Base-by-base conservation (phyloP, 35 echinoderm and acorn worm genomes). In the Strongylocentrotus purpuratus region DNA sequence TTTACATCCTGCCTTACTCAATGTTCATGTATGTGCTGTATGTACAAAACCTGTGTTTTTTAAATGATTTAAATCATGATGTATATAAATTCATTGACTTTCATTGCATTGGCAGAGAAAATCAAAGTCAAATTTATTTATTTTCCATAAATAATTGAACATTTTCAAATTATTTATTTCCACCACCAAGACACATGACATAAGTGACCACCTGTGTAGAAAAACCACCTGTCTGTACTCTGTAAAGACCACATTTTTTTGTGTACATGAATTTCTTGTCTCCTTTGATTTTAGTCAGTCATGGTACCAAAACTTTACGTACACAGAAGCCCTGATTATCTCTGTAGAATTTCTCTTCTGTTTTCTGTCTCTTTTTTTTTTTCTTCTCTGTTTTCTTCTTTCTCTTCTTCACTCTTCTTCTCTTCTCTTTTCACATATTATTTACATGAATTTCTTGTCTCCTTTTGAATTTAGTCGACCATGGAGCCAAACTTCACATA, bases 401-500 rank as follows among this genome's bases (percentile, higher is more conserved):
- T n/a, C n/a, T 17, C 70, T 85, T 85, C 4, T 31, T 85, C 70
- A 20, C 70, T 85, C 70, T 31, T 31, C 70, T 31, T 85, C 4
- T 85, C 70, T 85, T 31, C 4, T 31, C 0, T 31, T 85, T 4
- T 85, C 85, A 33, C 1, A 31, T 13, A 22, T 31, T 86, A 86
- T 55, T 12, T 10, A 55, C 35, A 15, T 55, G 8, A 55, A 7
- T 78, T n/a, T 78, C 65, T 7, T 78, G 28, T 78, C 28, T n/a
- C 94, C 7, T n/a, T 87, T 85, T 85, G 17, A 91, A 93, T 97
- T 32, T 48, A 98, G 97, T 97, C 97, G 4, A 95, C 94, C 13
- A 94, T 97, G 71, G 97, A 97, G 86, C 96, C 95, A 9, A 98
- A 98, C 78, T 98, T 98, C 88, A 98, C 96, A 7, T 97, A 98